These are phyloP conservation scores for Cebus imitator DNA, from an alignment of 2,113 vertebrate species.

Conservation along the genomic window DNA sequence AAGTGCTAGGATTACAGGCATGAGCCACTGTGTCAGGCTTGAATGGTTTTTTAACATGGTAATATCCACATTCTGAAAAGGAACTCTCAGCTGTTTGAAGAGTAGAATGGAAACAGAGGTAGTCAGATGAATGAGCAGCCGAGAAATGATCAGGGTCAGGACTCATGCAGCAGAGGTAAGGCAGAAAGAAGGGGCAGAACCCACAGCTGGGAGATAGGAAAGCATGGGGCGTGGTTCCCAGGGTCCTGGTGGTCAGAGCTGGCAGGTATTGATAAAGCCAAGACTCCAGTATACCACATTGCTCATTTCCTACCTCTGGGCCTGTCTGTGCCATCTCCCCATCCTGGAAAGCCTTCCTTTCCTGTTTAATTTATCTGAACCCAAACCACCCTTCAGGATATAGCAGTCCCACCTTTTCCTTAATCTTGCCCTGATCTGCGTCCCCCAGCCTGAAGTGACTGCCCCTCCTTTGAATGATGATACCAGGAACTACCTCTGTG, in stretches of 20 bases:
- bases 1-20: no score
- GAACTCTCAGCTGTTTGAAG: no score
- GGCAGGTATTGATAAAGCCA: background rate
- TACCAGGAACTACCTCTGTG: background rate
- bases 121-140: background rate
- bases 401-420: background rate
- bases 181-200: background rate
- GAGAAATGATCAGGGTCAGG: background rate
- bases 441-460: no score
- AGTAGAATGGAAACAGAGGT: background rate
- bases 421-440: background rate
- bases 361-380: background rate
- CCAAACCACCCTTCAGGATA: background rate
- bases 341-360: background rate
- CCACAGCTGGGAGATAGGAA: background rate
- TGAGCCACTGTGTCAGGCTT: no score
- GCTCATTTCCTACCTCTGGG: background rate
- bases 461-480: background rate
- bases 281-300: rapidly evolving
- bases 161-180: background rate
- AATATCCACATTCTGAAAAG: background rate
- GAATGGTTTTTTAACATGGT: background rate
- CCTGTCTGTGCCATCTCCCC: background rate
- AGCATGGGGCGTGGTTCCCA: background rate
- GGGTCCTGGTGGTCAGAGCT: background rate